Evolutionary conservation across 2,888 invertebrate species (phyloP).

Genomic region (Acanthoscelides obtectus): DNA sequence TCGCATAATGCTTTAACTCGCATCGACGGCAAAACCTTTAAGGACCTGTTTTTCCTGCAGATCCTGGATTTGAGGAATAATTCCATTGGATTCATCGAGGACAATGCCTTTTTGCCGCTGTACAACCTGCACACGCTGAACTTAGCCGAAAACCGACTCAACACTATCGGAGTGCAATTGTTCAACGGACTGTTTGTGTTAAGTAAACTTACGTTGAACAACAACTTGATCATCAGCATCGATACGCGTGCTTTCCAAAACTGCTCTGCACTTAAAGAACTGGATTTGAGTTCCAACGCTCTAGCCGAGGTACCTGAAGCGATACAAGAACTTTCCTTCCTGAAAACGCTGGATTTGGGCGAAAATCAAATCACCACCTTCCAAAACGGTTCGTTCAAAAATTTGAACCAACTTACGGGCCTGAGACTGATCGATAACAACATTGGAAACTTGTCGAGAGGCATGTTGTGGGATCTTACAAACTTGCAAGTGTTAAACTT

Average conservation of each 20-base stretch:
- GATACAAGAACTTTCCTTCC: constrained; percentile 71
- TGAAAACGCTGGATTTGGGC: constrained; percentile 86
- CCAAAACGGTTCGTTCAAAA: constrained; percentile 78
- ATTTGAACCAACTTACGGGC: constrained; percentile 81
- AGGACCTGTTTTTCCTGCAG: constrained; percentile 81
- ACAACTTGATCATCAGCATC: constrained; percentile 75
- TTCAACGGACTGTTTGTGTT: constrained; percentile 81
- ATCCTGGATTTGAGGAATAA: constrained; percentile 82
- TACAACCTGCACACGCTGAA: constrained; percentile 88
- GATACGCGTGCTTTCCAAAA: constrained; percentile 81
- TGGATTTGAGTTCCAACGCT: constrained; percentile 85
- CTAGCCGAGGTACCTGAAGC: constrained; percentile 78
- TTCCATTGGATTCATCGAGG: constrained; percentile 82
- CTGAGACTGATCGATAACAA: constrained; percentile 86
- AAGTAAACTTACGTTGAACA: constrained; percentile 79
- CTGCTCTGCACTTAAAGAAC: constrained; percentile 81
- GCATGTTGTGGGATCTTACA: constrained; percentile 83
- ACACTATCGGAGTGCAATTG: constrained; percentile 73
- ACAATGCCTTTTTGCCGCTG: constrained; percentile 80
- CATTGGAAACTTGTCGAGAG: constrained; percentile 76
- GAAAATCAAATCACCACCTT: constrained; percentile 86
- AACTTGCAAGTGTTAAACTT: constrained; percentile 82
- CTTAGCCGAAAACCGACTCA: constrained; percentile 80
- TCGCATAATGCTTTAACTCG: constrained; percentile 82
- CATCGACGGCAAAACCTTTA: constrained; percentile 79